phyloP scores from a whole-genome alignment of 2,888 invertebrate species.

The Atrina japonica region DNA sequence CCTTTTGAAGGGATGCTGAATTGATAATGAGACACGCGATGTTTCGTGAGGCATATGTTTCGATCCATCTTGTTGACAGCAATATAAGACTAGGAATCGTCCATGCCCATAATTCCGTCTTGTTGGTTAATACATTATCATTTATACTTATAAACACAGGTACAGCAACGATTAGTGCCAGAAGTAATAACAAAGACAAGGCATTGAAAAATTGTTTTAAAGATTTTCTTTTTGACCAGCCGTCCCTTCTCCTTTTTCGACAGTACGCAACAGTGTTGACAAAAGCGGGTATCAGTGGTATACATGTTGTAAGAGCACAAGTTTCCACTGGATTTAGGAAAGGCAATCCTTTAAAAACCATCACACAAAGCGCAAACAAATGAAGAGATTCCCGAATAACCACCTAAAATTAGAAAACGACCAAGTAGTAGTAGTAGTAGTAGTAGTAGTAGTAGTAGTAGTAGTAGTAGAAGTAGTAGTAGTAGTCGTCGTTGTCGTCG shows the following conservation, averaged over 20 bases:
- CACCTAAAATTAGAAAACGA: slow-evolving; percentile 25
- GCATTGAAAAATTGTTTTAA: slow-evolving; percentile 28
- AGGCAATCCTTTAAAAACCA: slow-evolving; percentile 43
- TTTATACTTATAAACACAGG: slow-evolving; percentile 3
- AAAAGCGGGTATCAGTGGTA: slow-evolving; percentile 31
- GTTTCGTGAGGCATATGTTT: slow-evolving; percentile 31
- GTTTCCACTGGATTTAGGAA: slow-evolving; percentile 34
- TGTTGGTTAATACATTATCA: no score
- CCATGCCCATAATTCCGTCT: slow-evolving; percentile 15
- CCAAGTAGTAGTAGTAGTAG: no score
- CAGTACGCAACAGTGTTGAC: slow-evolving; percentile 26
- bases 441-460: no score
- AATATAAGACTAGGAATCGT: slow-evolving; percentile 14
- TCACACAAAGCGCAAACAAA: slow-evolving; percentile 25
- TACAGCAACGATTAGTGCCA: slow-evolving; percentile 12
- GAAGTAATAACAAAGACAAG: slow-evolving; percentile 1
- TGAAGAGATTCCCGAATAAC: slow-evolving; percentile 34
- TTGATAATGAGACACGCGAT: neutral
- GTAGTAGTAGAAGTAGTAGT: no score
- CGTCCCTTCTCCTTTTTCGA: neutral
- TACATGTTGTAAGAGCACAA: slow-evolving; percentile 26
- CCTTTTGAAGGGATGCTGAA: slow-evolving; percentile 7
- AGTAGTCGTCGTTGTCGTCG: no score
- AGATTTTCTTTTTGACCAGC: neutral
- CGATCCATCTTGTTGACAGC: slow-evolving; percentile 36